Conservation (phyloP, 1,140 invertebrate genomes). For the Cotesia glomerata region DNA sequence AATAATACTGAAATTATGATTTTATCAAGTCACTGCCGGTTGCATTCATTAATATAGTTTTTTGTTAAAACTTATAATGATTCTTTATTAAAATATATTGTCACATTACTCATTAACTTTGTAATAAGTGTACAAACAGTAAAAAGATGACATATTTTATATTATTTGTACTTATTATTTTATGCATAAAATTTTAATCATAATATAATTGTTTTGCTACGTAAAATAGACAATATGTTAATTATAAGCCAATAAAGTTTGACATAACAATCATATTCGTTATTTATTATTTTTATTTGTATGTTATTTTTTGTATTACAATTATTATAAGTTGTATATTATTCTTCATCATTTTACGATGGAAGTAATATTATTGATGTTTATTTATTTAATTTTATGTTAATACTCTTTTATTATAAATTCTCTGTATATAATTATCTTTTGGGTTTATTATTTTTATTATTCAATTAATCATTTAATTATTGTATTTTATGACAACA, state of each 20-base stretch:
- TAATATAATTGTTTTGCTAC: not conserved
- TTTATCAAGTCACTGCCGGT: constrained; percentile 50
- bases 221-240: constrained; percentile 32
- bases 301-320: constrained; percentile 21
- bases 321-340: not conserved
- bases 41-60: constrained; percentile 38
- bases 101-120: not conserved
- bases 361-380: not conserved
- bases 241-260: constrained; percentile 49
- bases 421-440: not conserved
- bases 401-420: too few species aligned
- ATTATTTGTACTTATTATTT: constrained; percentile 17
- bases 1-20: not conserved
- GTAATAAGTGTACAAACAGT: constrained; percentile 14
- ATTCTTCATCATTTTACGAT: too few species aligned
- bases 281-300: constrained; percentile 28
- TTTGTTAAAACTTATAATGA: not conserved
- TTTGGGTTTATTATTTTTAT: not conserved
- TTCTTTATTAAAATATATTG: not conserved
- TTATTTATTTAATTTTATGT: not conserved
- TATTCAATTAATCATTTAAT: too few species aligned
- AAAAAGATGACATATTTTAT: constrained; percentile 7
- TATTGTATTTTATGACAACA: too few species aligned
- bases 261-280: constrained; percentile 34
- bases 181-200: constrained; percentile 17